phyloP scores from a whole-genome alignment of 1,140 invertebrate species.

The Leguminivora glycinivorella region DNA sequence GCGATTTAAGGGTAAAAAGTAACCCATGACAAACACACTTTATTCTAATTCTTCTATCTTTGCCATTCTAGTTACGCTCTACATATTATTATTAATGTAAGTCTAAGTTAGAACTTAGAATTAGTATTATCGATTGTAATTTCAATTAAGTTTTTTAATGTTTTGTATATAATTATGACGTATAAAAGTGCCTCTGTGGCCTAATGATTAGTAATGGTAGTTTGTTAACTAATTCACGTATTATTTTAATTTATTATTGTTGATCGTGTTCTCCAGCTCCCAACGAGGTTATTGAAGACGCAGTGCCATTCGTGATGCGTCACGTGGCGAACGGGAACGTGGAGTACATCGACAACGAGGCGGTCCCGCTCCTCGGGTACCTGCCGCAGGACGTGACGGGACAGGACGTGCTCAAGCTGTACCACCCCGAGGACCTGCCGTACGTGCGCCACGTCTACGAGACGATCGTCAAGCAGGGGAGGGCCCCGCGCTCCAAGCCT shows the following conservation, averaged over 20 bases:
- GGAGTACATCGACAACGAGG: conserved; percentile 87
- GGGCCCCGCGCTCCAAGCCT: conserved; percentile 86
- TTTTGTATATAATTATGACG: no score
- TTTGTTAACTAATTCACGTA: no score
- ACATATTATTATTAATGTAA: no score
- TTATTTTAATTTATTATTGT: not conserved
- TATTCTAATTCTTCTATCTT: no score
- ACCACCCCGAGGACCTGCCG: conserved; percentile 91
- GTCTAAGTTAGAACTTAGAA: no score
- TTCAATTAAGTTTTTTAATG: no score
- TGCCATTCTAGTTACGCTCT: no score
- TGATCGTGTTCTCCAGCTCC: conserved; percentile 76
- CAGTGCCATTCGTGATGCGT: conserved; percentile 84
- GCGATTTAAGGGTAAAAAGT: no score
- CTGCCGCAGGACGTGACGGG: conserved; percentile 93
- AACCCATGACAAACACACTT: no score
- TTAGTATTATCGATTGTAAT: no score
- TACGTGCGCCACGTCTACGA: conserved; percentile 91
- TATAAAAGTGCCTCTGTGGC: no score
- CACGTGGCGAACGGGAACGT: conserved; percentile 87
- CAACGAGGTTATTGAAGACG: conserved; percentile 78
- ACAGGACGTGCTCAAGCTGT: conserved; percentile 90
- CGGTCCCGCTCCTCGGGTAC: conserved; percentile 91
- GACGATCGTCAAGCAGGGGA: conserved; percentile 83
- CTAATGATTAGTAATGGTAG: no score